Base-by-base conservation (phyloP, 2,113 vertebrate genomes). In the Rhombomys opimus region DNA sequence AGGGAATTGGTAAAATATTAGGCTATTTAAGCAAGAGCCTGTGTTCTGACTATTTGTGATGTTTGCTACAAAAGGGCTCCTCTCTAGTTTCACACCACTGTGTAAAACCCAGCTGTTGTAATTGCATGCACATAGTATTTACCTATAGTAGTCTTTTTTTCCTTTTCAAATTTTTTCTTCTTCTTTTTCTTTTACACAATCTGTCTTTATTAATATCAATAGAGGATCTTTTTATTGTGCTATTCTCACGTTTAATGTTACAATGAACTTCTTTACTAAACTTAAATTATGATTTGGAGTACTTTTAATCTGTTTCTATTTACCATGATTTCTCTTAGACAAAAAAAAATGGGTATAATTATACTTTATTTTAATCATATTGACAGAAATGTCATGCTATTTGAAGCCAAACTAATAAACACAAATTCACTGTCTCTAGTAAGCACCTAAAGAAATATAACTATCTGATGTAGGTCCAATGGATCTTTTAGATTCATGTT, bases 281-380 rank as follows among this genome's bases (percentile, higher is more conserved):
- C 4, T 38, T 87, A 38, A 89, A 82, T 57, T 78, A 93, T 89
- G 17, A 81, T 54, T 86, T 93, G 27, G 12, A 96, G 10, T 38
- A 59, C 89, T 84, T 95, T 70, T 85, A 89, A 9, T 65, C 35
- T 91, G 70, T 85, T 57, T 89, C 14, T 92, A 68, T 88, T 94
- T 52, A 80, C 7, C 15, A 67, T 88, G 22, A 90, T 91, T 95
- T 78, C 32, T 68, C 92, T 94, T 25, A 75, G 90, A 67, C 68
- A 57, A 89, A 61, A 87, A n/a, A 91, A 73, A 91, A 73, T 95
- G 76, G 27, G 13, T 91, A 46, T 84, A 78, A 97, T 93, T 93
- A 90, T 38, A 90, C 73, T 97, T 94, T 75, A 54, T 91, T 95
- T 91, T 61, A 87, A 68, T 75, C 91, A 35, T 77, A 87, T n/a